Conservation (phyloP, 1,140 invertebrate genomes). For the Carposina sasakii region DNA sequence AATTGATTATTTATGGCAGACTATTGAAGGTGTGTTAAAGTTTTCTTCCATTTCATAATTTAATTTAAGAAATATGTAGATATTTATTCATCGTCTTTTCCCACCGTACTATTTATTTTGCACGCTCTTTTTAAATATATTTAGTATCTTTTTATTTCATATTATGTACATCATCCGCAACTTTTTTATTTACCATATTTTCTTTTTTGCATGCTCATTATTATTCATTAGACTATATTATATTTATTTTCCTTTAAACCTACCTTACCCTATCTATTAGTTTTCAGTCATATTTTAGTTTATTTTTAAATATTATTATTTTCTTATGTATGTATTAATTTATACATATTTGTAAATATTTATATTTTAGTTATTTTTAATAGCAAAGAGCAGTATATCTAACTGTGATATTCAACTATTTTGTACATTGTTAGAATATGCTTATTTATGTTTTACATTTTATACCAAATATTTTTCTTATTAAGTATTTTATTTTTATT, state of each 20-base stretch:
- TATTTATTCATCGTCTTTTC: conserved; percentile 8
- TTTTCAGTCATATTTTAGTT: not conserved
- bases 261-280: not conserved
- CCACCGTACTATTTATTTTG: conserved; percentile 5
- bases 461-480: conserved; percentile 17
- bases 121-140: too few relatives aligned
- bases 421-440: conserved; percentile 5
- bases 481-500: not conserved
- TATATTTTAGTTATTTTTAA: conserved; percentile 12
- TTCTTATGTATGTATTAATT: conserved; percentile 7
- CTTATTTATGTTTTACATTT: conserved; percentile 21
- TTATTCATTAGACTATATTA: conserved; percentile 8
- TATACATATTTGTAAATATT: not conserved
- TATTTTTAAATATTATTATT: not conserved
- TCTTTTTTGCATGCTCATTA: conserved; percentile 3
- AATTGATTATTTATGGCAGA: conserved; percentile 35
- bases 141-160: not conserved
- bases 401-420: conserved; percentile 30
- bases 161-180: not conserved
- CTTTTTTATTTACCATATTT: conserved; percentile 12
- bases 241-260: conserved; percentile 8
- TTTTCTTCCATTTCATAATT: conserved; percentile 14
- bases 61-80: conserved; percentile 9
- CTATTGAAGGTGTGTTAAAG: conserved; percentile 27
- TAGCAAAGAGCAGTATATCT: conserved; percentile 29